Conservation (phyloP, 2,113 vertebrate genomes). For the Cricetomys ansorgei region DNA sequence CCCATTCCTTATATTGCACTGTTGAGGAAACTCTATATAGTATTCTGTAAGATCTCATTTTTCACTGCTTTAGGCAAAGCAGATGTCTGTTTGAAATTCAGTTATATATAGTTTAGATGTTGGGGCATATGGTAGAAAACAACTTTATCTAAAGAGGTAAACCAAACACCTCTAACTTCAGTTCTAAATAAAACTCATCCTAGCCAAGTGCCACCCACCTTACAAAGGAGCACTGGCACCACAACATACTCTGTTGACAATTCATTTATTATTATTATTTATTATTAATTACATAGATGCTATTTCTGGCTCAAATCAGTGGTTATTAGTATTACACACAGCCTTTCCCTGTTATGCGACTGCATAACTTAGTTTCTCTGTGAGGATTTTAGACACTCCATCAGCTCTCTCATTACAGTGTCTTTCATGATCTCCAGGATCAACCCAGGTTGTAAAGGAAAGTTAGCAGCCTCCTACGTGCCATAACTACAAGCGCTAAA, state of each 20-base stretch:
- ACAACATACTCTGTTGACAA: neutral
- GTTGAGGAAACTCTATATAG: constrained; percentile 15
- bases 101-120: neutral
- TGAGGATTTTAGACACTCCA: neutral
- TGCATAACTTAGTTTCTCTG: neutral
- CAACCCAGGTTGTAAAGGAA: neutral
- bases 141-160: constrained; percentile 16
- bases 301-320: constrained; percentile 31
- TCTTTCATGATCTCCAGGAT: constrained; percentile 2
- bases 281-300: neutral
- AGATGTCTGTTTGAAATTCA: constrained; percentile 50
- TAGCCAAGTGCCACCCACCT: neutral
- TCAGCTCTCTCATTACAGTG: neutral
- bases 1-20: constrained; percentile 3
- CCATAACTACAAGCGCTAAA: neutral
- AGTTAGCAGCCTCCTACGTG: neutral
- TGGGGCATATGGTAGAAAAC: neutral
- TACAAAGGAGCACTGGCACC: neutral
- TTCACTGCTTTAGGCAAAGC: constrained; percentile 24
- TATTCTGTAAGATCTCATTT: constrained; percentile 9
- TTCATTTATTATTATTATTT: neutral
- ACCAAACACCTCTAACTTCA: neutral
- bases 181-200: neutral
- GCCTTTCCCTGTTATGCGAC: neutral
- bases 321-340: neutral